Evolutionary conservation across 2,113 vertebrate species (phyloP).

Genomic region (Panthera uncia): DNA sequence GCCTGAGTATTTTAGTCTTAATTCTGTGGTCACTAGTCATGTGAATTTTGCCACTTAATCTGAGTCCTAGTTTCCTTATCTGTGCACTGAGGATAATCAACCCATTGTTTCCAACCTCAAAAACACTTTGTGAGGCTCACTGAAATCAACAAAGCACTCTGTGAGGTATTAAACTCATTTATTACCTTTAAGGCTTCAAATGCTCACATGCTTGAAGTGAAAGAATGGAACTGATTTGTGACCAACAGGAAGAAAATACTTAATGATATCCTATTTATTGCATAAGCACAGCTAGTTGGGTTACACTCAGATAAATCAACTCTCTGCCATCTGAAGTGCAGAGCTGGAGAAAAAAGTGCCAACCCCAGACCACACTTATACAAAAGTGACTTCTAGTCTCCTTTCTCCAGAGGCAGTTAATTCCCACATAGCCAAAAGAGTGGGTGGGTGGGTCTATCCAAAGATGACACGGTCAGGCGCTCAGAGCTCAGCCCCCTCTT

Average conservation of each 20-base stretch:
- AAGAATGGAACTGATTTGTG: not conserved
- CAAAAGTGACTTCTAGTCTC: not conserved
- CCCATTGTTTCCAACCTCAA: not conserved
- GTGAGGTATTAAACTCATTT: not conserved
- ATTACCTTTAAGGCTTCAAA: slow-evolving; percentile 31
- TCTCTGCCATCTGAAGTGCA: not conserved
- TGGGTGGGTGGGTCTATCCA: not conserved
- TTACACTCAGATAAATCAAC: not conserved
- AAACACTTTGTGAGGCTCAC: slow-evolving; percentile 1
- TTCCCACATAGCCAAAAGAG: not conserved
- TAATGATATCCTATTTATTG: not conserved
- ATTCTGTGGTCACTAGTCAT: not conserved
- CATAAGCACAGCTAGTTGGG: not conserved
- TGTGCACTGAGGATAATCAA: not conserved
- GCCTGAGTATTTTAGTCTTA: not conserved
- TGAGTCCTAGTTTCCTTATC: slow-evolving; percentile 15
- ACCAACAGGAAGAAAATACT: slow-evolving; percentile 17
- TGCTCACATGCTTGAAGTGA: not conserved
- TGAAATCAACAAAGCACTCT: not conserved
- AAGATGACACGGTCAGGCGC: not conserved
- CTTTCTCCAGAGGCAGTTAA: not conserved
- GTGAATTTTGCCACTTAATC: slow-evolving; percentile 21
- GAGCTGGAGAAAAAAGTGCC: not conserved
- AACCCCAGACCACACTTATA: not conserved
- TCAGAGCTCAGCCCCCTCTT: not conserved